Percentiles rank a stretch among this genome's conserved stretches.
phyloP scores from a whole-genome alignment of 2,113 vertebrate species.

The Cariama cristata region DNA sequence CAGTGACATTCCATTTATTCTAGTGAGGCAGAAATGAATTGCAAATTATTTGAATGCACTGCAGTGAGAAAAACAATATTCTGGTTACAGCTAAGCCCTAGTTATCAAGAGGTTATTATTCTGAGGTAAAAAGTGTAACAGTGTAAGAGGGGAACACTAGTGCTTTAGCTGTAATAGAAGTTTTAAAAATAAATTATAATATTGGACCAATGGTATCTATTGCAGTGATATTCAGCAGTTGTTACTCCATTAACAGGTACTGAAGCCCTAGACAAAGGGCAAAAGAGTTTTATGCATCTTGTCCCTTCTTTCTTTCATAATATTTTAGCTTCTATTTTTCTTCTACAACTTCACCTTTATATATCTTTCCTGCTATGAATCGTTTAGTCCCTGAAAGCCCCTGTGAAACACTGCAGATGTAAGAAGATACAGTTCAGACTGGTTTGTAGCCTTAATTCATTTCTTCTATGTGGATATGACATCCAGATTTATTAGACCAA shows the following conservation, averaged over 20 bases:
- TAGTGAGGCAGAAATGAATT: background rate
- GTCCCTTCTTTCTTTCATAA: background rate
- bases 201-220: background rate
- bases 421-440: background rate
- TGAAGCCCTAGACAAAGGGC: background rate
- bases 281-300: background rate
- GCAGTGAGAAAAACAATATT: background rate
- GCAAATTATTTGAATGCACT: background rate
- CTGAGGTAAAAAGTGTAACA: background rate
- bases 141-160: background rate
- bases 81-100: background rate
- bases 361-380: background rate
- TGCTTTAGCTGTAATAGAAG: background rate
- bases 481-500: slow-evolving; percentile 27
- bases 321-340: background rate
- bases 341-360: background rate
- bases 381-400: background rate
- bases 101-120: background rate
- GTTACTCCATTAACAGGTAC: background rate
- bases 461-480: background rate
- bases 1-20: background rate
- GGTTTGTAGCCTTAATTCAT: background rate
- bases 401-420: background rate
- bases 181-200: background rate
- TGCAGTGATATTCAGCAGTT: background rate